These are phyloP conservation scores for Cotesia vestalis DNA, from an alignment of 1,140 invertebrate genomes.

Conservation along the genomic window DNA sequence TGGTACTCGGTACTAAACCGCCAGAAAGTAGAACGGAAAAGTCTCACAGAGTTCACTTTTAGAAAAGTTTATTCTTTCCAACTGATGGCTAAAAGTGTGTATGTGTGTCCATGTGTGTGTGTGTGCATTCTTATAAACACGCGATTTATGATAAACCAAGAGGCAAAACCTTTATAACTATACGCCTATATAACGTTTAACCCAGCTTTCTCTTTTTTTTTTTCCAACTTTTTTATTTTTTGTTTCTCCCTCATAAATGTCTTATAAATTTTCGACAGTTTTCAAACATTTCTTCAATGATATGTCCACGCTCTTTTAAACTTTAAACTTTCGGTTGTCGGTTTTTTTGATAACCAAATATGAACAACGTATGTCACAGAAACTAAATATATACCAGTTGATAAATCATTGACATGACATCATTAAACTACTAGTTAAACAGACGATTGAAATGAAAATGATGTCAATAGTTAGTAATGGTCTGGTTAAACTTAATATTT, in stretches of 20 bases:
- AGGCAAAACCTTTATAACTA: conserved; percentile 25
- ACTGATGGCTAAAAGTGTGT: conserved; percentile 9
- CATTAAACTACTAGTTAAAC: too few species aligned
- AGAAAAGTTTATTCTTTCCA: conserved; percentile 32
- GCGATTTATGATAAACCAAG: conserved; percentile 35
- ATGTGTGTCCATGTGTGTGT: not conserved
- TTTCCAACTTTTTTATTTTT: conserved; percentile 10
- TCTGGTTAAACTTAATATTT: not conserved
- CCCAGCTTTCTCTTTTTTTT: conserved; percentile 10
- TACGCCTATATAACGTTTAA: conserved; percentile 19
- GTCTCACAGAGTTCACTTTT: conserved; percentile 38
- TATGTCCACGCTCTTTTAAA: too few species aligned
- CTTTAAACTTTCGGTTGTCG: too few species aligned
- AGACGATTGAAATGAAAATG: too few species aligned
- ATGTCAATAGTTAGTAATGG: too few species aligned
- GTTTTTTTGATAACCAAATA: too few species aligned
- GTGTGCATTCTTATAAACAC: not conserved
- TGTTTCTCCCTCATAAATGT: too few species aligned
- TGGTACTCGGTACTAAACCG: conserved; percentile 20
- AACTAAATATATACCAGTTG: too few species aligned
- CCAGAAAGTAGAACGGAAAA: conserved; percentile 29
- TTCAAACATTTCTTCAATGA: too few species aligned
- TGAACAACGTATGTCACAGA: too few species aligned
- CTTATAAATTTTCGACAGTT: too few species aligned
- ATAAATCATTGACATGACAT: too few species aligned